phyloP scores from a whole-genome alignment of 2,797 vertebrate species.

The Simalia tracyae region DNA sequence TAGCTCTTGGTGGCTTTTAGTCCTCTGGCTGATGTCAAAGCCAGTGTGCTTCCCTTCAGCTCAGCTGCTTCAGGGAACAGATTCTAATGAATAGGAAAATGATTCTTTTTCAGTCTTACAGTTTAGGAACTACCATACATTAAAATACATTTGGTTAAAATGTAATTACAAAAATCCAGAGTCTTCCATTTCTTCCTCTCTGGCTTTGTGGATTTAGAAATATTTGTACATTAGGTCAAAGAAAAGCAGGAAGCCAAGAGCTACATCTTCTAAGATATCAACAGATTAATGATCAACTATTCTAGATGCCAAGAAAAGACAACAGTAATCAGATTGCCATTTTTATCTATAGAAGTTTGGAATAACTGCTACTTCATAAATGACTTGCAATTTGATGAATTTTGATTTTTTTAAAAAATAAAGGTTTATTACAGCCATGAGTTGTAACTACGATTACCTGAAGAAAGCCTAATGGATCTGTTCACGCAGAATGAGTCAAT shows the following conservation, averaged over 20 bases:
- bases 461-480: background rate
- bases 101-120: background rate
- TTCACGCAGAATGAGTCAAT: background rate
- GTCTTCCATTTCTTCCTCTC: background rate
- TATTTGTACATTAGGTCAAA: background rate
- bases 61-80: background rate
- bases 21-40: too few relatives aligned
- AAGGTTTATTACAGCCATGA: background rate
- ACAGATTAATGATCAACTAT: background rate
- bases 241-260: background rate
- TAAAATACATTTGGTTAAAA: background rate
- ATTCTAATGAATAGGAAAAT: background rate
- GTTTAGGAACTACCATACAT: background rate
- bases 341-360: background rate
- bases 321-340: background rate
- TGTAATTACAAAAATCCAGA: background rate
- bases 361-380: background rate
- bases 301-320: background rate
- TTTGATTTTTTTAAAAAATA: background rate
- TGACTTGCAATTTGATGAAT: background rate
- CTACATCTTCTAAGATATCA: background rate
- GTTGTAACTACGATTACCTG: background rate
- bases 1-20: background rate
- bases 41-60: background rate
- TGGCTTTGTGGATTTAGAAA: background rate